Base-by-base conservation (phyloP, 2,113 vertebrate species). In the Tretioscincus oriximinensis region DNA sequence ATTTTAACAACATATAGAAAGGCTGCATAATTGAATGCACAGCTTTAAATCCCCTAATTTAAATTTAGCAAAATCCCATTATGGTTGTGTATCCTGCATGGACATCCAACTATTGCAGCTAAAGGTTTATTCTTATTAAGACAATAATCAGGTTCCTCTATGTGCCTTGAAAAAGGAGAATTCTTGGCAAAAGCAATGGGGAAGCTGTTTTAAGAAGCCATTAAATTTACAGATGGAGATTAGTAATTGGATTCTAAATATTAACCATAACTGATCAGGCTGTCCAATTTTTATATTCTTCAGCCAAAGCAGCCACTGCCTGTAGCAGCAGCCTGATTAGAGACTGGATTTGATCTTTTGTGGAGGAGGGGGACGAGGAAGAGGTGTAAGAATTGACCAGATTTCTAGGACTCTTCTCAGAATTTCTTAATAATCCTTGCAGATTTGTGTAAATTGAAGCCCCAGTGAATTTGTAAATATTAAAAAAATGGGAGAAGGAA, bases 401-500 rank as follows among this genome's bases (percentile, higher is more conserved):
- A 11, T 88, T 84, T 85, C 31, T 16, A 65, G 81, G 82, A 88
- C 76, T 73, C 16, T 72, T 66, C 85, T 47, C 83, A 41, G 89
- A 88, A 86, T 41, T 45, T 31, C 1, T n/a, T 22, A 73, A 70
- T 87, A 82, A 83, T 77, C 71, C 86, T 73, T 84, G 84, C 75
- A 82, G 90, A 51, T 21, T 78, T 71, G 51, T 84, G 28, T 29
- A 63, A 64, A 88, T 68, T 67, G 68, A 80, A 51, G 86, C 73
- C 67, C 76, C 84, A 85, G 61, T 81, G 65, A 41, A 61, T 31
- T 70, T 70, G 73, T 70, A 76, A 68, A 87, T 16, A 74, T 60
- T 89, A 92, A 83, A 88, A 89, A 88, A 87, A 90, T 18, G 88
- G 73, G 73, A 83, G 89, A 79, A 1, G 82, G 80, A 66, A 65